Evolutionary conservation across 2,797 vertebrate genomes (phyloP).

Genomic region (Notolepis coatsorum): DNA sequence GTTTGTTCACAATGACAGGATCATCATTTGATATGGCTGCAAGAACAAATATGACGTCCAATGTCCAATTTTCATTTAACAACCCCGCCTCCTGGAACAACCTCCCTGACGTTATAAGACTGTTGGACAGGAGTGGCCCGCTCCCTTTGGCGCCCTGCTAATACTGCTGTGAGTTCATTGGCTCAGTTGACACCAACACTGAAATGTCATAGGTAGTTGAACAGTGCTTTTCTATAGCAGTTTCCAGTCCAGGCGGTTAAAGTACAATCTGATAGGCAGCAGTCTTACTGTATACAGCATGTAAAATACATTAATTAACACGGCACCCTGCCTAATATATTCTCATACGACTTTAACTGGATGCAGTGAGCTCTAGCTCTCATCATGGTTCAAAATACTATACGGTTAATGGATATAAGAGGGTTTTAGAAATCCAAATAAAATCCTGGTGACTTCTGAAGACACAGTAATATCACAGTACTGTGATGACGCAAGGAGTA

Average conservation of each 20-base stretch:
- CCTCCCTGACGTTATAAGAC: not conserved
- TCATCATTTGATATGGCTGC: too few species aligned
- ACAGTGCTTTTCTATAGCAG: constrained; percentile 8
- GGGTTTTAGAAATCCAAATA: constrained; percentile 40
- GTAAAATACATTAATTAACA: constrained; percentile 49
- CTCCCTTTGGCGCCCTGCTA: not conserved
- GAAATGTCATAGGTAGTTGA: constrained; percentile 34
- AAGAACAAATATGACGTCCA: too few species aligned
- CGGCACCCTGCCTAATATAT: constrained; percentile 57
- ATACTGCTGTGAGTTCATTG: constrained; percentile 25
- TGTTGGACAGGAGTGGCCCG: not conserved
- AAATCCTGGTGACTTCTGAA: constrained; percentile 37
- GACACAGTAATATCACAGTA: constrained; percentile 65
- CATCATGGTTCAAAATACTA: constrained; percentile 42
- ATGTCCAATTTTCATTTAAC: too few species aligned
- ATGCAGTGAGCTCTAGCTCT: not conserved
- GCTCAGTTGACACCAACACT: constrained; percentile 40
- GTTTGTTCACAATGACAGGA: too few species aligned
- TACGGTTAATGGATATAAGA: constrained; percentile 35
- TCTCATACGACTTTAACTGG: constrained; percentile 35
- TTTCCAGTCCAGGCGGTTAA: constrained; percentile 20
- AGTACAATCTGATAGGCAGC: constrained; percentile 33
- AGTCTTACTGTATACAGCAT: constrained; percentile 36
- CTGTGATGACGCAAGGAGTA: constrained; percentile 65
- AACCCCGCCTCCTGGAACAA: too few species aligned